Percentiles rank a stretch among this genome's conserved stretches.
These are phyloP conservation scores for Teleogryllus oceanicus DNA, from an alignment of 2,888 invertebrate genomes.

Conservation along the genomic window DNA sequence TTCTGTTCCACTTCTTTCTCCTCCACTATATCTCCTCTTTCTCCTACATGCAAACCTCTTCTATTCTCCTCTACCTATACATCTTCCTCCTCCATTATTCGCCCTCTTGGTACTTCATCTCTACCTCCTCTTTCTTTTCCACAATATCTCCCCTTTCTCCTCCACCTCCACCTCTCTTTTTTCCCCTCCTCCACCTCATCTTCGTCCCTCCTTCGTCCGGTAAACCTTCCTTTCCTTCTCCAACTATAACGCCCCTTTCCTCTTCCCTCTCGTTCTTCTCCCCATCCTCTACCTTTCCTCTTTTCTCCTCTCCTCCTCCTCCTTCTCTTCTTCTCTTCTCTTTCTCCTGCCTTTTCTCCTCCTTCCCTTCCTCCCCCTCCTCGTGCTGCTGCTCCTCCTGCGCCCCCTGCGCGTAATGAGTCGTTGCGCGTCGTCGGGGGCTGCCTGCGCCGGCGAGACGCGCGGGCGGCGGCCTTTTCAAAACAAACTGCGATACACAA, in stretches of 20 bases:
- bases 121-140: neutral
- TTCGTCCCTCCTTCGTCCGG: no score
- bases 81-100: neutral
- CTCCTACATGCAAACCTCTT: neutral
- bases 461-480: neutral
- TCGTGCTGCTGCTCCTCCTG: no score
- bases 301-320: neutral
- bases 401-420: no score
- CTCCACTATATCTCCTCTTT: neutral
- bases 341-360: neutral
- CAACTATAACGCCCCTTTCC: neutral
- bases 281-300: neutral
- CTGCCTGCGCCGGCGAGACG: neutral
- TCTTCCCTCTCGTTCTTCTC: neutral
- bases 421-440: neutral
- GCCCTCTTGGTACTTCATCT: neutral
- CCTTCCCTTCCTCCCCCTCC: no score
- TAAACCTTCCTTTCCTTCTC: no score
- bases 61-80: neutral
- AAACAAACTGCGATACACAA: constrained; percentile 18
- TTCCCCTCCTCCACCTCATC: no score
- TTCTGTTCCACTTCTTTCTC: neutral
- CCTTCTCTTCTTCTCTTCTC: neutral
- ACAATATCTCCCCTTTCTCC: no score
- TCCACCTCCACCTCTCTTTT: neutral